Base-by-base conservation (phyloP, 2,888 invertebrate genomes). In the Xestia rhomboidea region DNA sequence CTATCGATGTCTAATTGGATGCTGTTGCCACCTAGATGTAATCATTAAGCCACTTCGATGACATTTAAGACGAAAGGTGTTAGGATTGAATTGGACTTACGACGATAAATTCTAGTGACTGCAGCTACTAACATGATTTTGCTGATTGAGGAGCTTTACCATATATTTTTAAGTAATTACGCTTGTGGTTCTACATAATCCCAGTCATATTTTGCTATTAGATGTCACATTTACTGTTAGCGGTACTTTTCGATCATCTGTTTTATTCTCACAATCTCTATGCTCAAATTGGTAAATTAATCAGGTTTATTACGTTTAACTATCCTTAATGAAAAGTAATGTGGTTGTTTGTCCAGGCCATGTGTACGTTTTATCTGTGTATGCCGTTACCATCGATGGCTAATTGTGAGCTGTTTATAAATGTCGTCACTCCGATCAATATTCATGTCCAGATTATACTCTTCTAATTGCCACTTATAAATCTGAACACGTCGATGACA, bases 401-500 rank as follows among this genome's bases (percentile, higher is more conserved):
- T 94, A 93, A 95, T 95, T 94, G 93, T 93, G 91, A 92, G 92
- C 92, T 93, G 92, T 94, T 95, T 94, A 92, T 94, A 93, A 94
- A 94, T 93, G 93, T 95, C 94, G 89, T 89, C 89, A 83, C 82
- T 81, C 91, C 91, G 92, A 94, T 96, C 93, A 95, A 95, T 95
- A 95, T 95, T 95, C 94, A 95, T 94, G 94, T 93, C 88, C 88
- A 93, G 93, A 95, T 95, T 95, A 94, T 93, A 91, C 90, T 89
- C 90, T 90, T 93, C 93, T 96, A 95, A 96, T 96, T 95, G 95
- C 95, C 93, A 91, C 93, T 91, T 93, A 95, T 95, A 95, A 95
- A 96, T 96, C 93, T 94, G 90, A 93, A 93, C 91, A 91, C 93
- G 88, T 90, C 93, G 95, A 94, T 95, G 96, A 96, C 96, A 94